Conservation (phyloP, 2,888 invertebrate genomes). For the Macrophya alboannulata region DNA sequence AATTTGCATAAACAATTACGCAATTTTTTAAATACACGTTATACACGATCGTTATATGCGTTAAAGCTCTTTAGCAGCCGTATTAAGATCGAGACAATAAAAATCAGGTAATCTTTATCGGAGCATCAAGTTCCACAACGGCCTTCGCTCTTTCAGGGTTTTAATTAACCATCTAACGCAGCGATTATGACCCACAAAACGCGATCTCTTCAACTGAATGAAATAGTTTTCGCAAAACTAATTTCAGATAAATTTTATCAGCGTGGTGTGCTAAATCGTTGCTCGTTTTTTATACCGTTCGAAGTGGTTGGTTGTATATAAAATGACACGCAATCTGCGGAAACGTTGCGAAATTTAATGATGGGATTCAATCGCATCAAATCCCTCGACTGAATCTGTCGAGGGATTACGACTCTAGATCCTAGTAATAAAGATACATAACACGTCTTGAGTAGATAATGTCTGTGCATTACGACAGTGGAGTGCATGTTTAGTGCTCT, state of each 20-base stretch:
- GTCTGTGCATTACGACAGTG: background rate
- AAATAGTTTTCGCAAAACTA: too few species aligned
- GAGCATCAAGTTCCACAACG: conserved; percentile 15
- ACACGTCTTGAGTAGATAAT: background rate
- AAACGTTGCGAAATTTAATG: background rate
- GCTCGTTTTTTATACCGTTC: too few species aligned
- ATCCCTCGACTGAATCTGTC: background rate
- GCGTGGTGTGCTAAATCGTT: too few species aligned
- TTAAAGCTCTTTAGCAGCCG: background rate
- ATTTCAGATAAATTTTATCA: too few species aligned
- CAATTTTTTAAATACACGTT: background rate
- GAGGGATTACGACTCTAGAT: background rate
- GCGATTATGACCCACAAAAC: background rate
- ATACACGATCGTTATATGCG: background rate
- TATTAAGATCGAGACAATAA: conserved; percentile 14
- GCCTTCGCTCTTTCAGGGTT: background rate
- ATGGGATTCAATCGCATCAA: background rate
- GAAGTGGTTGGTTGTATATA: too few species aligned
- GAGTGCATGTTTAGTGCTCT: background rate
- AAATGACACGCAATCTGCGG: too few species aligned
- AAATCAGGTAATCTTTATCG: background rate
- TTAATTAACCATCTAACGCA: background rate
- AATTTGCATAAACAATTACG: background rate
- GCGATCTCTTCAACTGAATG: background rate
- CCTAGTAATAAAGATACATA: background rate